Evolutionary conservation across 1,140 invertebrate genomes (phyloP).

Genomic region (Myzus persicae): DNA sequence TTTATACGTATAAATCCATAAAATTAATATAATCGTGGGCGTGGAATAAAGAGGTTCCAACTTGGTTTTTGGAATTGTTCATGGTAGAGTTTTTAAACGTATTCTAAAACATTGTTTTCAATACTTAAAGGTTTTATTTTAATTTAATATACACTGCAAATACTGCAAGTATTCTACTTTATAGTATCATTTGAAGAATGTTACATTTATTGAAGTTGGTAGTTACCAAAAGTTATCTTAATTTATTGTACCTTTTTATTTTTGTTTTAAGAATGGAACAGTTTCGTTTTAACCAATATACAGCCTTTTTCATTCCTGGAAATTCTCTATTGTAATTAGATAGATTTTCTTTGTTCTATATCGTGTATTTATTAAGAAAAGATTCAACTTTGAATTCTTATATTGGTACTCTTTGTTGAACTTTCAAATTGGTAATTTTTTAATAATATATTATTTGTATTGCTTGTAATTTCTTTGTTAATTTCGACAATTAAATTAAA

Average conservation of each 20-base stretch:
- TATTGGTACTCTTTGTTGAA: background rate
- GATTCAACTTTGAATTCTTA: background rate
- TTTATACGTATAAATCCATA: conserved; percentile 14
- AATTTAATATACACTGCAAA: background rate
- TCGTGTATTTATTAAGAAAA: too few relatives aligned
- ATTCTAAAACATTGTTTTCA: background rate
- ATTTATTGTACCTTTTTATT: background rate
- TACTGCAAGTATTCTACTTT: background rate
- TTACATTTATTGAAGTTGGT: background rate
- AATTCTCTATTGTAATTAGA: background rate
- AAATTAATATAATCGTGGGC: conserved; percentile 5
- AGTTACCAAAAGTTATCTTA: background rate
- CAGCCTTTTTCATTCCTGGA: background rate
- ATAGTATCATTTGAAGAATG: background rate
- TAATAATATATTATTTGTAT: background rate
- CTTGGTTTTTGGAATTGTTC: background rate
- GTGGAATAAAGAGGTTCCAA: background rate
- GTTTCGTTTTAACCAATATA: background rate
- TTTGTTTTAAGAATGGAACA: background rate
- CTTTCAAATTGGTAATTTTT: background rate
- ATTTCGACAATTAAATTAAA: background rate
- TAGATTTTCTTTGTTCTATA: too few relatives aligned
- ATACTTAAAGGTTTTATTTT: background rate
- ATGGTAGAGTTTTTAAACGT: background rate
- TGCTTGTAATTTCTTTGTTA: background rate